Evolutionary conservation across 2,888 invertebrate genomes (phyloP).

Genomic region (Dryobotodes eremita): DNA sequence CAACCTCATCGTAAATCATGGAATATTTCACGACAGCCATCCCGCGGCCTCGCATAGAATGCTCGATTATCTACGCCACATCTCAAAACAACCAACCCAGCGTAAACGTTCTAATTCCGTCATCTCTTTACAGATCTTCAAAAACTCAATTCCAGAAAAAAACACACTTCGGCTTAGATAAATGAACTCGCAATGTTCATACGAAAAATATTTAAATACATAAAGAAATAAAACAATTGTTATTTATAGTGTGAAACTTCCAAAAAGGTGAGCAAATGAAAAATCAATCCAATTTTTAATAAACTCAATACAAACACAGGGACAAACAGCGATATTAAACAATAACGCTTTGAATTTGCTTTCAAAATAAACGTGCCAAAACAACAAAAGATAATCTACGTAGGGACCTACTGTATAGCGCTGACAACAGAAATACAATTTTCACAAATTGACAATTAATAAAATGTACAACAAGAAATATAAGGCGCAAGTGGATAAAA

Average conservation of each 20-base stretch:
- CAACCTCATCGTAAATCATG: slow-evolving; percentile 63
- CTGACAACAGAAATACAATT: slow-evolving; percentile 75
- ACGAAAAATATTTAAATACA: slow-evolving; percentile 31
- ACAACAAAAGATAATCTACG: slow-evolving; percentile 74
- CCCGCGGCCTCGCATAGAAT: slow-evolving; percentile 45
- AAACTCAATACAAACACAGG: slow-evolving; percentile 74
- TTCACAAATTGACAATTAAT: slow-evolving; percentile 75
- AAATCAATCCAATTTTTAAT: slow-evolving; percentile 72
- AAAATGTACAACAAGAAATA: slow-evolving; percentile 66
- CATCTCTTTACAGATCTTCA: slow-evolving; percentile 34
- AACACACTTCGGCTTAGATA: slow-evolving; percentile 15
- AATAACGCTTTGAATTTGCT: slow-evolving; percentile 74
- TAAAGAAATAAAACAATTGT: slow-evolving; percentile 47
- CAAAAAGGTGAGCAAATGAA: slow-evolving; percentile 58
- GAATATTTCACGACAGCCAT: slow-evolving; percentile 70
- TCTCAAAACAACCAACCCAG: slow-evolving; percentile 40
- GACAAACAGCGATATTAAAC: slow-evolving; percentile 76
- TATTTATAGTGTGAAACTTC: slow-evolving; percentile 41
- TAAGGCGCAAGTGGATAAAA: slow-evolving; percentile 65
- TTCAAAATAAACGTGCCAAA: slow-evolving; percentile 73
- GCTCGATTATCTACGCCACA: slow-evolving; percentile 54
- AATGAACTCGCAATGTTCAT: slow-evolving; percentile 43
- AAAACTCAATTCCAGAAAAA: slow-evolving; percentile 24
- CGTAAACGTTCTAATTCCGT: slow-evolving; percentile 49
- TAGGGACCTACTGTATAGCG: slow-evolving; percentile 59